These are phyloP conservation scores for Serripes groenlandicus DNA, from an alignment of 2,888 invertebrate species.

Conservation along the genomic window DNA sequence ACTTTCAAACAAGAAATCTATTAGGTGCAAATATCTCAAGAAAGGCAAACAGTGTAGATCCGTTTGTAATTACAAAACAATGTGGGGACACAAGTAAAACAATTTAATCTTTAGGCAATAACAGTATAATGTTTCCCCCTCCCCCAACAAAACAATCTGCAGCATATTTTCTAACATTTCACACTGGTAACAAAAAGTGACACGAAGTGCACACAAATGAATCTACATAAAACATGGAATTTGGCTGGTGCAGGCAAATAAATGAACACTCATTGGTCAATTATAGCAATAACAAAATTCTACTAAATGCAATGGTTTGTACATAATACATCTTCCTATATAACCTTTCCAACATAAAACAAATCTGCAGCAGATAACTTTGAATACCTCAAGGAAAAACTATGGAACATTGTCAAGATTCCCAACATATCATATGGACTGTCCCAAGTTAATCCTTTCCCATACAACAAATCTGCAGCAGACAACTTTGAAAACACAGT, in stretches of 20 bases:
- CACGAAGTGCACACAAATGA: background rate
- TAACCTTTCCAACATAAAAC: background rate
- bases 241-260: background rate
- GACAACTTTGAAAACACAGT: too few relatives aligned
- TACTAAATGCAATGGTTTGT: background rate
- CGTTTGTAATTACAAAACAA: too few relatives aligned
- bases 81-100: background rate
- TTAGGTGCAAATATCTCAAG: too few relatives aligned
- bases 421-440: background rate
- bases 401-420: background rate
- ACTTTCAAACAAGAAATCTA: too few relatives aligned
- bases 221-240: background rate
- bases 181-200: background rate
- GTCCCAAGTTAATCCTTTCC: too few relatives aligned
- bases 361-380: background rate
- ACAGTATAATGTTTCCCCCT: background rate
- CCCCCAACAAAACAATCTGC: too few relatives aligned
- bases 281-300: background rate
- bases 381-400: background rate
- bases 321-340: background rate
- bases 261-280: background rate
- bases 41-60: too few relatives aligned
- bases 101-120: background rate
- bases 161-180: background rate
- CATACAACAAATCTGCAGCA: too few relatives aligned